Conservation (phyloP, 1,140 invertebrate species). For the Drosophila kohkoa region DNA sequence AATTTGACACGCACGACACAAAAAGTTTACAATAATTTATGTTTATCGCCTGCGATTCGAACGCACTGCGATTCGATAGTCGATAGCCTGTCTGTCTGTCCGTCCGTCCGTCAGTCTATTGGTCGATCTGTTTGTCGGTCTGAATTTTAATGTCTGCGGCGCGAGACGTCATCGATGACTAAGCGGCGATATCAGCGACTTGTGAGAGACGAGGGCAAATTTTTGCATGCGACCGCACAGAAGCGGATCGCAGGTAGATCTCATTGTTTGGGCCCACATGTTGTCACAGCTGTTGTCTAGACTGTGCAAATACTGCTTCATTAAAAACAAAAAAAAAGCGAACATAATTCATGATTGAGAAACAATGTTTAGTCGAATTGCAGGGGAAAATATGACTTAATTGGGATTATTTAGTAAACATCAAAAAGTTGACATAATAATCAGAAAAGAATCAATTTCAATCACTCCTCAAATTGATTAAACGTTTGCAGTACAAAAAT, state of each 20-base stretch:
- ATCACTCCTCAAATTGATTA: too few relatives aligned
- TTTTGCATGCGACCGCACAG: slow-evolving; percentile 49
- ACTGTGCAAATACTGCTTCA: too few relatives aligned
- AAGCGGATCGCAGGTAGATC: slow-evolving; percentile 50
- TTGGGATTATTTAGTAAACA: too few relatives aligned
- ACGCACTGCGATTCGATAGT: slow-evolving; percentile 16
- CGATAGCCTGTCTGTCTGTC: background rate
- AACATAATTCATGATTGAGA: too few relatives aligned
- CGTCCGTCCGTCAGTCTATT: slow-evolving; percentile 3
- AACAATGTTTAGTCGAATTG: too few relatives aligned
- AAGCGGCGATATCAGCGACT: slow-evolving; percentile 41
- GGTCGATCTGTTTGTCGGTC: slow-evolving; percentile 17
- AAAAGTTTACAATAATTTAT: slow-evolving; percentile 32
- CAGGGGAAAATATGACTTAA: too few relatives aligned
- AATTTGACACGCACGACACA: slow-evolving; percentile 28
- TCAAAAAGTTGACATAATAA: too few relatives aligned
- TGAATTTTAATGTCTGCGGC: slow-evolving; percentile 25
- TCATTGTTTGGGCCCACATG: background rate
- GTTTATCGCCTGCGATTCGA: slow-evolving; percentile 37
- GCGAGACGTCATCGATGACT: slow-evolving; percentile 74
- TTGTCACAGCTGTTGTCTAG: background rate
- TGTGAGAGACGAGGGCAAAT: slow-evolving; percentile 30
- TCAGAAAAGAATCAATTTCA: too few relatives aligned
- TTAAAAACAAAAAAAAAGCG: too few relatives aligned
- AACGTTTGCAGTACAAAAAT: too few relatives aligned